Evolutionary conservation across 1,140 invertebrate genomes (phyloP).

Genomic region (Hetaerina americana): DNA sequence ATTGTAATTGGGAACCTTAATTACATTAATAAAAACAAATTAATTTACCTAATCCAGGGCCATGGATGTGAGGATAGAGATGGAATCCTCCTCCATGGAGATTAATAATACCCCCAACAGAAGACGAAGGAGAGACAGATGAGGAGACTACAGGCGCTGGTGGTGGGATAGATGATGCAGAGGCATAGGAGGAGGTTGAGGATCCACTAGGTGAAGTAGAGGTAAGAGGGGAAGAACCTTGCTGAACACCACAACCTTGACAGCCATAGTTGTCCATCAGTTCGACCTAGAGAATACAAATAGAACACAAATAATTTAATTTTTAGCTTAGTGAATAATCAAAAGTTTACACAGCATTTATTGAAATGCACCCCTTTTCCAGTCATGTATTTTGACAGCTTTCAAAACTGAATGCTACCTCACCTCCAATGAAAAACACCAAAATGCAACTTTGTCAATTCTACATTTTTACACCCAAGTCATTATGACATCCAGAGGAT

Average conservation of each 20-base stretch:
- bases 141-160: neutral
- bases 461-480: too few species aligned
- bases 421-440: too few species aligned
- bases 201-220: neutral
- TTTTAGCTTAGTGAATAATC: too few species aligned
- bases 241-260: constrained; percentile 13
- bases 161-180: neutral
- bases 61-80: constrained; percentile 22
- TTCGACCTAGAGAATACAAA: constrained; percentile 15
- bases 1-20: too few species aligned
- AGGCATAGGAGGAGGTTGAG: neutral
- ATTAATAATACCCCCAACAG: neutral
- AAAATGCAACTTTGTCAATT: too few species aligned
- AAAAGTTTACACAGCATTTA: too few species aligned
- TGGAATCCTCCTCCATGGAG: constrained; percentile 19
- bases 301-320: constrained; percentile 9
- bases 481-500: too few species aligned
- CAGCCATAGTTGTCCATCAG: constrained; percentile 16
- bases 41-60: constrained; percentile 16
- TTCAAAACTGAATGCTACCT: too few species aligned
- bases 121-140: neutral
- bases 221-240: neutral
- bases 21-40: too few species aligned
- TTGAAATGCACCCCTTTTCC: too few species aligned
- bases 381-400: too few species aligned